Evolutionary conservation across 2,888 invertebrate genomes (phyloP), one percentile per base, ranked within the genome.

Genomic region (Thera obeliscata): DNA sequence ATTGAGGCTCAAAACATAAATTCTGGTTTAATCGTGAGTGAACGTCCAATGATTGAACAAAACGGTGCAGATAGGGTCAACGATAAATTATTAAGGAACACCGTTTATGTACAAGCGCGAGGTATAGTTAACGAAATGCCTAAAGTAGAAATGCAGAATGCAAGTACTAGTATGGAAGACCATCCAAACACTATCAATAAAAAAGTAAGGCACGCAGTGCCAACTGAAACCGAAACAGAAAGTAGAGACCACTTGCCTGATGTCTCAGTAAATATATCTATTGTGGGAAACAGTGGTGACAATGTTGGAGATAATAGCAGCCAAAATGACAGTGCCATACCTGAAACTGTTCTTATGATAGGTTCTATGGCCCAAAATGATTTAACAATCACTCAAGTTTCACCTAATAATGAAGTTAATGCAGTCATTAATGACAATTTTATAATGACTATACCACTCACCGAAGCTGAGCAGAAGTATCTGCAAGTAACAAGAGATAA

Each of bases 41-140:
- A 52, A 11, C 7, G 59, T 38, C 33, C 43, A 41, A 33, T 41
- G 12, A 33, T 55, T 36, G 50, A 43, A 38, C 56, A 48, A 8
- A 46, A 8, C 33, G n/a, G 8, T 22, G 35, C 5, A 48, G 55
- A 48, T 6, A 55, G 8, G 22, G 41, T 56, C 22, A 87, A 86
- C 54, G 90, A 91, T 8, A 91, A 90, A 73, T 76, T 89, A 54
- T 73, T 89, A n/a, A 83, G 93, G 74, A 91, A 91, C 56, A 93
- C 92, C 5, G 91, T 93, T 2, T 93, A 76, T 64, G 85, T 88
- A 1, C 93, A 93, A 86, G 92, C 92, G 0, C 83, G 91, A 49
- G 89, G 88, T 0, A 83, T 90, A 75, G 72, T 90, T 2, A 61
- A 57, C 61, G 69, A 69, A 52, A 33, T 48, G 33, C 22, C 12